phyloP scores from a whole-genome alignment of 1,140 invertebrate genomes.

The Phortica variegata region DNA sequence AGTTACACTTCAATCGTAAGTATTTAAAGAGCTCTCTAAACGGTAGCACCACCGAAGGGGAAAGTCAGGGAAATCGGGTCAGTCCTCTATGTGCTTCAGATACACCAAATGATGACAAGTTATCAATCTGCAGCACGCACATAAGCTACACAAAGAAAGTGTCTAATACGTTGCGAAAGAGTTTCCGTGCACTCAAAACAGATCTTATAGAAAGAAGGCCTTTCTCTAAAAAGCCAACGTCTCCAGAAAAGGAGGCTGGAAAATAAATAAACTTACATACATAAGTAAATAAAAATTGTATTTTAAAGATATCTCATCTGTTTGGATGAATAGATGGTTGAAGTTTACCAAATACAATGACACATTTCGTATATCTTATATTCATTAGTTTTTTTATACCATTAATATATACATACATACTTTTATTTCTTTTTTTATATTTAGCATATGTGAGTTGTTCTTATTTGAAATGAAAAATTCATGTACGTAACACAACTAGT shows the following conservation, averaged over 20 bases:
- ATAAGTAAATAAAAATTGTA: neutral
- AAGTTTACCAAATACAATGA: no score
- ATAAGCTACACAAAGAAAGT: conserved; percentile 48
- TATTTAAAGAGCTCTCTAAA: conserved; percentile 34
- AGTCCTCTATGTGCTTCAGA: conserved; percentile 17
- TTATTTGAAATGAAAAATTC: no score
- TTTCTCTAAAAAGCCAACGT: conserved; percentile 30
- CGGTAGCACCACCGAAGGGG: conserved; percentile 8
- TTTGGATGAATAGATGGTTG: no score
- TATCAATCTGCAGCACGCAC: conserved; percentile 43
- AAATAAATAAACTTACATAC: neutral
- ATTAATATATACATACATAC: no score
- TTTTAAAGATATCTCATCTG: no score
- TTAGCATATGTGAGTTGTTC: no score
- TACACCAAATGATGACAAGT: conserved; percentile 32
- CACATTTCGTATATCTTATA: no score
- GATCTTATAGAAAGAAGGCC: conserved; percentile 42
- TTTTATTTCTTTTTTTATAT: no score
- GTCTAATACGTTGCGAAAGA: conserved; percentile 35
- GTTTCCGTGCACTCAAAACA: conserved; percentile 41
- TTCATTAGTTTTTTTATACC: no score
- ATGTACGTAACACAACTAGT: no score
- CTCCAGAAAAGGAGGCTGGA: neutral
- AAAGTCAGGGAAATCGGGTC: conserved; percentile 22
- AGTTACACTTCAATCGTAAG: conserved; percentile 51